Evolutionary conservation across 64 coral and sea anemone genomes (phyloP).

Genomic region (Trachythela sp.): DNA sequence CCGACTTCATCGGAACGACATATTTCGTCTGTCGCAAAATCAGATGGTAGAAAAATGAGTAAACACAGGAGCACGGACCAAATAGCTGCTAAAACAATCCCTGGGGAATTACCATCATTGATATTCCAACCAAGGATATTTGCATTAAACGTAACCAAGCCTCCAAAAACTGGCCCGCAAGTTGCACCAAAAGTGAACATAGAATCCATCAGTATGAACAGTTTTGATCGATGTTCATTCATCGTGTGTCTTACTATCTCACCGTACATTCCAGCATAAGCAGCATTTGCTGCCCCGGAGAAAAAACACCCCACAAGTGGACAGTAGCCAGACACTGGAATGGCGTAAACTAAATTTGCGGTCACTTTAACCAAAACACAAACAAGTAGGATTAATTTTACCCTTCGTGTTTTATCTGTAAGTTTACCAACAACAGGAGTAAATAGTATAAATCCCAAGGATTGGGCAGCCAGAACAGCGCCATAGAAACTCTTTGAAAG

Average conservation of each 20-base stretch:
- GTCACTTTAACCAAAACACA: background rate
- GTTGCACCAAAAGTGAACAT: background rate
- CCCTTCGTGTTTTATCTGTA: background rate
- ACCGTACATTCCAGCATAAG: background rate
- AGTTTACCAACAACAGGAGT: background rate
- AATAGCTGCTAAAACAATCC: background rate
- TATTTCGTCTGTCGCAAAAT: background rate
- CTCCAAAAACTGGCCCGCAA: background rate
- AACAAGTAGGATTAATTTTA: background rate
- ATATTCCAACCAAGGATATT: background rate
- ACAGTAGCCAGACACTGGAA: background rate
- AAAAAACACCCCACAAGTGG: background rate
- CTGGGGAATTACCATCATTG: slow-evolving; percentile 2
- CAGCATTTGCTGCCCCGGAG: background rate
- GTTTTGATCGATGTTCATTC: background rate
- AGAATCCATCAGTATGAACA: background rate
- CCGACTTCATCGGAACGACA: background rate
- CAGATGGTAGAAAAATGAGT: background rate
- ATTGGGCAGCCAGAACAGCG: background rate
- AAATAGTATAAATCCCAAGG: background rate
- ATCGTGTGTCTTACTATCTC: background rate
- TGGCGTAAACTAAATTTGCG: background rate
- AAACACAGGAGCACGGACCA: background rate
- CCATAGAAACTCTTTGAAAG: background rate
- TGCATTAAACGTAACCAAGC: background rate